Percentiles rank a stretch among this genome's conserved stretches.
Evolutionary conservation across 1,140 invertebrate species (phyloP).

Genomic region (Liolophura sinensis): DNA sequence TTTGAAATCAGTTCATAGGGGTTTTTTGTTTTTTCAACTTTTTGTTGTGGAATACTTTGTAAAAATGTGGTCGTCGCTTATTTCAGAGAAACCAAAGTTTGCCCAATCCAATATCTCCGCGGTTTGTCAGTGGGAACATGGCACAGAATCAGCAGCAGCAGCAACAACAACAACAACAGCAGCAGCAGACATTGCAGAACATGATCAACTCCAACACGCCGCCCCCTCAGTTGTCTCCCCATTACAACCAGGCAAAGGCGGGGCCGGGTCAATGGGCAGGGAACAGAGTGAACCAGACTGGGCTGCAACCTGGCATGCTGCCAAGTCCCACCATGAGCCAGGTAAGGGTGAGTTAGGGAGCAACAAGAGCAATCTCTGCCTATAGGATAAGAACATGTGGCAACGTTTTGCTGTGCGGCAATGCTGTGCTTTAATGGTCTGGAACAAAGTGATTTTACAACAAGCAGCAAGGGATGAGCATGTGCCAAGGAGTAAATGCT

Average conservation of each 20-base stretch:
- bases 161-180: constrained; percentile 17
- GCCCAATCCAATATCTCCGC: constrained; percentile 51
- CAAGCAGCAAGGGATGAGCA: too few species aligned
- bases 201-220: constrained; percentile 18
- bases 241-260: constrained; percentile 29
- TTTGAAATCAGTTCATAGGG: background rate
- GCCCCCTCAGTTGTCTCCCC: constrained; percentile 41
- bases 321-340: background rate
- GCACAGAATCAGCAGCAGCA: constrained; percentile 26
- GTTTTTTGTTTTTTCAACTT: background rate
- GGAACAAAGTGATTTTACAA: too few species aligned
- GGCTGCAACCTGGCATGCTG: constrained; percentile 1
- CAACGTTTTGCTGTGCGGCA: too few species aligned
- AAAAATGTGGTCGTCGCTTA: background rate
- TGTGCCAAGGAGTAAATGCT: too few species aligned
- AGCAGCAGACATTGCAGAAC: constrained; percentile 23
- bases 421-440: too few species aligned
- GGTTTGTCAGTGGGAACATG: constrained; percentile 23
- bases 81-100: constrained; percentile 46
- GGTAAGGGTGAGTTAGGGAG: too few species aligned
- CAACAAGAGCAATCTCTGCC: too few species aligned
- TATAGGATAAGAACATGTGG: too few species aligned
- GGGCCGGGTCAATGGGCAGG: constrained; percentile 63
- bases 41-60: background rate
- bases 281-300: constrained; percentile 54